Conservation (phyloP, 2,113 vertebrate species). For the Australoheros scitulus region DNA sequence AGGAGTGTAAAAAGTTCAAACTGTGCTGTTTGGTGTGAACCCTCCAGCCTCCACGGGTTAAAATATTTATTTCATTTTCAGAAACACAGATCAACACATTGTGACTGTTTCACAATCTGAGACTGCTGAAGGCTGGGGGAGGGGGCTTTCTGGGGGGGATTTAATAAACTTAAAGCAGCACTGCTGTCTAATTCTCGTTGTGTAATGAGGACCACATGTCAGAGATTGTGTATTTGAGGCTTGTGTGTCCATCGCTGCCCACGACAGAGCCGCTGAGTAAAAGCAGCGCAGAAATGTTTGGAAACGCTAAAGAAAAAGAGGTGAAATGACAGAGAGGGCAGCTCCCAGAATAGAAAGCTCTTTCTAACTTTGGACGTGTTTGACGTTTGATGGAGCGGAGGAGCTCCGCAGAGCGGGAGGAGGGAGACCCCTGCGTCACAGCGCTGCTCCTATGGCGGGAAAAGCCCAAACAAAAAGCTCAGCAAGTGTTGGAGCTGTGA, state of each 20-base stretch:
- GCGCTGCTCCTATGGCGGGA: neutral
- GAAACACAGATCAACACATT: neutral
- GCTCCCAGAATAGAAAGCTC: conserved; percentile 42
- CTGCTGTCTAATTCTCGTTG: neutral
- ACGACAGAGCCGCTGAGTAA: neutral
- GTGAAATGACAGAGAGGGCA: conserved; percentile 18
- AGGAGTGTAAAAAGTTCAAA: neutral
- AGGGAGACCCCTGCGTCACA: conserved; percentile 58
- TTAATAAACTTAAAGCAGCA: neutral
- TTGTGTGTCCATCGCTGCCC: neutral
- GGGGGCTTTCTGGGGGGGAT: neutral
- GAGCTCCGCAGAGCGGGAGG: conserved; percentile 27
- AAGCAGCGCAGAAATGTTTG: neutral
- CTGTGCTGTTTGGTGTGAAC: neutral
- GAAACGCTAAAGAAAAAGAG: conserved; percentile 24
- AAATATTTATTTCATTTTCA: neutral
- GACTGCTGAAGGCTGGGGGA: too few relatives aligned
- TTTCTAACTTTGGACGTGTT: conserved; percentile 41
- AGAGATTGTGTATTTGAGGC: neutral
- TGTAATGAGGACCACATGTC: neutral
- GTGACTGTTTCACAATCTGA: neutral
- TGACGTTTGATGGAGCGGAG: conserved; percentile 51
- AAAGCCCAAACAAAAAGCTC: conserved; percentile 7
- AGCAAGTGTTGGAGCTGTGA: conserved; percentile 54
- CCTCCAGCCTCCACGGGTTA: neutral